Conservation (phyloP, 1,140 invertebrate species). For the Probaryconus sp. region DNA sequence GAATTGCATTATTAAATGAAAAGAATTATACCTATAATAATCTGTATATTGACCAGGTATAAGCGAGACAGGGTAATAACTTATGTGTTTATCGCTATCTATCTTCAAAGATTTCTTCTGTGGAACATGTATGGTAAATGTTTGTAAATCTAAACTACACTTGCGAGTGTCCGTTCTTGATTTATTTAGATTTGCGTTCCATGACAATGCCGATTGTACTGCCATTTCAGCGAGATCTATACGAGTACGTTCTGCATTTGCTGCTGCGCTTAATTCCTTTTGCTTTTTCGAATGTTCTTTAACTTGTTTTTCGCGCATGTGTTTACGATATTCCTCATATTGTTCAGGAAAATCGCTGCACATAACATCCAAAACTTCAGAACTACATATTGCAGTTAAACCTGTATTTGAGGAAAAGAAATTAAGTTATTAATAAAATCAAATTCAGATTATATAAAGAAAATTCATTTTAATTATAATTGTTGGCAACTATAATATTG, state of each 20-base stretch:
- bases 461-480: too few relatives aligned
- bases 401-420: constrained; percentile 79
- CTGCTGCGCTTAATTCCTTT: constrained; percentile 79
- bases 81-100: constrained; percentile 77
- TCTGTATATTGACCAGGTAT: constrained; percentile 96
- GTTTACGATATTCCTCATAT: constrained; percentile 93
- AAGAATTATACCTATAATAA: constrained; percentile 84
- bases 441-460: neutral
- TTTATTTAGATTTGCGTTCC: constrained; percentile 92
- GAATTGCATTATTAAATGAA: too few relatives aligned
- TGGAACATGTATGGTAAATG: constrained; percentile 86
- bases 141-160: constrained; percentile 87
- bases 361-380: constrained; percentile 97
- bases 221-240: constrained; percentile 91
- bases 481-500: too few relatives aligned
- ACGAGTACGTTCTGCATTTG: constrained; percentile 78
- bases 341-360: constrained; percentile 95
- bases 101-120: constrained; percentile 77
- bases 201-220: constrained; percentile 90
- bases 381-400: constrained; percentile 92
- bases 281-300: constrained; percentile 86
- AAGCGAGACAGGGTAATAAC: constrained; percentile 92
- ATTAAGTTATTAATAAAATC: constrained; percentile 7
- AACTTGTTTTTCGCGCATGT: constrained; percentile 88
- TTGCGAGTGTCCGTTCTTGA: constrained; percentile 83